These are phyloP conservation scores for Acronicta alni DNA, from an alignment of 2,888 invertebrate genomes.

Conservation along the genomic window DNA sequence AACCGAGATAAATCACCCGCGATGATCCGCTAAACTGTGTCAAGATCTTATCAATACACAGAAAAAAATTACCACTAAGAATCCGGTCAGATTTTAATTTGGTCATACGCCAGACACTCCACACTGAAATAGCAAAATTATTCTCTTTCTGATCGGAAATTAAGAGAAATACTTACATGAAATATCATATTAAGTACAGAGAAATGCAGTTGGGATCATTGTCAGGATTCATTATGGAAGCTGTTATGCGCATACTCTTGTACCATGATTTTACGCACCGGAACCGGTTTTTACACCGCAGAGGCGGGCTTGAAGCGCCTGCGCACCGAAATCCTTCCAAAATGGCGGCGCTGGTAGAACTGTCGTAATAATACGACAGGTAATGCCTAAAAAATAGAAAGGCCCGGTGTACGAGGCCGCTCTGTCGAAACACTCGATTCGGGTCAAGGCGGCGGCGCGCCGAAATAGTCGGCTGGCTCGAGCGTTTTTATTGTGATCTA, in stretches of 20 bases:
- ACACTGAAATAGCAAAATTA: background rate
- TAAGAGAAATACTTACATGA: background rate
- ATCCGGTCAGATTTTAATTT: slow-evolving; percentile 45
- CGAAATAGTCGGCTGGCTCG: slow-evolving; percentile 88
- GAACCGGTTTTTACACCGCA: slow-evolving; percentile 69
- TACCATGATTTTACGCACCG: slow-evolving; percentile 41
- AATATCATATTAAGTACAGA: slow-evolving; percentile 6
- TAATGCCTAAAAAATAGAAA: slow-evolving; percentile 90
- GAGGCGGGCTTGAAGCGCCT: slow-evolving; percentile 70
- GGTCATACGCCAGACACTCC: background rate
- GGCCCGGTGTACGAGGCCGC: slow-evolving; percentile 89
- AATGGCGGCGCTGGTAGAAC: slow-evolving; percentile 82
- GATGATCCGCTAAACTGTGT: slow-evolving; percentile 83
- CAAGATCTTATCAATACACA: slow-evolving; percentile 77
- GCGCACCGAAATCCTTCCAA: slow-evolving; percentile 80
- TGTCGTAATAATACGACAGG: slow-evolving; percentile 89
- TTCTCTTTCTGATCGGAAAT: slow-evolving; percentile 4
- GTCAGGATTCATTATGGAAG: slow-evolving; percentile 62
- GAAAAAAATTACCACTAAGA: slow-evolving; percentile 46
- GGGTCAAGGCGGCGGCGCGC: slow-evolving; percentile 88
- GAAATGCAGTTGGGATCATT: slow-evolving; percentile 51
- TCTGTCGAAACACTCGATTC: slow-evolving; percentile 88
- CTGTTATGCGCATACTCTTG: slow-evolving; percentile 36
- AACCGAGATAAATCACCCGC: slow-evolving; percentile 83
- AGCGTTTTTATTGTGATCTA: slow-evolving; percentile 88